Evolutionary conservation across 2,888 invertebrate genomes (phyloP).

Genomic region (Cylloceria caligata): DNA sequence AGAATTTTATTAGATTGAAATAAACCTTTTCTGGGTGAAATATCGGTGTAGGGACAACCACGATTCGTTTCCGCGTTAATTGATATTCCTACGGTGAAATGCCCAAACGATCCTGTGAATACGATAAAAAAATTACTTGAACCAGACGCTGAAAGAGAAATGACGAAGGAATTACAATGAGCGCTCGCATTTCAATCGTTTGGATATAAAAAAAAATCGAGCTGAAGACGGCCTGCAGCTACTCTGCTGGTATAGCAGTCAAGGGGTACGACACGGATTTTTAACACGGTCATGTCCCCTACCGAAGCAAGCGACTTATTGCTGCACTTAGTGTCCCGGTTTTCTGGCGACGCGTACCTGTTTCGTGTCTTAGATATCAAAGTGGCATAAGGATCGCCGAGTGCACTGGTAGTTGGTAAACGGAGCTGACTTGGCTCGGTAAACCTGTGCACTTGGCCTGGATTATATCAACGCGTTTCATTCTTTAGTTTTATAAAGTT

Average conservation of each 20-base stretch:
- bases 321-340: slow-evolving; percentile 5
- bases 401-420: no score
- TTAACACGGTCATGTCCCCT: slow-evolving; percentile 39
- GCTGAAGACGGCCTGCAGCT: slow-evolving; percentile 42
- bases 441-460: slow-evolving; percentile 29
- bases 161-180: slow-evolving; percentile 21
- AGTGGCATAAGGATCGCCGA: neutral
- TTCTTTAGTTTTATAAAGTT: slow-evolving; percentile 14
- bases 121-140: slow-evolving; percentile 20
- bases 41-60: neutral
- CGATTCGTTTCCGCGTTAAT: slow-evolving; percentile 54
- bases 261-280: slow-evolving; percentile 28
- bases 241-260: slow-evolving; percentile 46
- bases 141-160: neutral
- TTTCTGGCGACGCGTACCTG: slow-evolving; percentile 21
- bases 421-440: slow-evolving; percentile 8
- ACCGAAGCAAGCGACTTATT: neutral
- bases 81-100: slow-evolving; percentile 57
- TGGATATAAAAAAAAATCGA: slow-evolving; percentile 20
- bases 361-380: slow-evolving; percentile 40
- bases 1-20: slow-evolving; percentile 4
- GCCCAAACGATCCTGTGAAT: slow-evolving; percentile 13
- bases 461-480: slow-evolving; percentile 8
- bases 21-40: neutral
- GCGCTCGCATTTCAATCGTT: slow-evolving; percentile 34